Base-by-base conservation (phyloP, 2,797 vertebrate genomes). In the Oryzias dopingdopingensis region DNA sequence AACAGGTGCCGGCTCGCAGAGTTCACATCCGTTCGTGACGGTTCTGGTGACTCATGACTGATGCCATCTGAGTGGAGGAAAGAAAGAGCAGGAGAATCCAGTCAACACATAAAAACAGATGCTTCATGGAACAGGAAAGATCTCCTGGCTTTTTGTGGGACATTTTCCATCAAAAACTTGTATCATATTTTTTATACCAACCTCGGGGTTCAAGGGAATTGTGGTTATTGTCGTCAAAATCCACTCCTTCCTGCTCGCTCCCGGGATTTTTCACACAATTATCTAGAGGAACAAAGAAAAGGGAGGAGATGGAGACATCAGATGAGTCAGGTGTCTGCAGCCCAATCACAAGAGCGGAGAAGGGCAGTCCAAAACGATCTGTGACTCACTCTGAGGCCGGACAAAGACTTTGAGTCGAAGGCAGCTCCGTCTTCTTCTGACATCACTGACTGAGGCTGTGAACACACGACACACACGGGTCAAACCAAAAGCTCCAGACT, bases 191-290 rank as follows among this genome's bases (percentile, higher is more conserved):
- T 64, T 85, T 90, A 6, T 92, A 97, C 96, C 86, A 86, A 99
- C 96, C 96, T 96, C 95, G 93, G 89, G 96, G 96, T 93, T 99
- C 96, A 92, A 99, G 94, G 81, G 95, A 96, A 94, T 98, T 99
- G 91, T 97, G 94, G 91, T 93, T 94, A 92, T 95, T 96, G 90
- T 98, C 96, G 73, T 96, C 95, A 91, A 96, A 95, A 87, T 96
- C 95, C 90, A 97, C 94, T 85, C 95, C 95, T 91, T 98, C 96
- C 91, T 96, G 95, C 90, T 92, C 92, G 86, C 88, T 93, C 85
- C 96, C 94, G 70, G 94, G 18, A 76, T 4, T 96, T 94, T 96
- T 97, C 93, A 95, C 93, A 93, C 96, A 99, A 94, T 95, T 98
- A 93, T 97, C 96, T 99, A 52, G 4, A 92, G 14, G 26, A 70